These are phyloP conservation scores for Drosophila navojoa DNA, from an alignment of 1,140 invertebrate species.

Conservation along the genomic window DNA sequence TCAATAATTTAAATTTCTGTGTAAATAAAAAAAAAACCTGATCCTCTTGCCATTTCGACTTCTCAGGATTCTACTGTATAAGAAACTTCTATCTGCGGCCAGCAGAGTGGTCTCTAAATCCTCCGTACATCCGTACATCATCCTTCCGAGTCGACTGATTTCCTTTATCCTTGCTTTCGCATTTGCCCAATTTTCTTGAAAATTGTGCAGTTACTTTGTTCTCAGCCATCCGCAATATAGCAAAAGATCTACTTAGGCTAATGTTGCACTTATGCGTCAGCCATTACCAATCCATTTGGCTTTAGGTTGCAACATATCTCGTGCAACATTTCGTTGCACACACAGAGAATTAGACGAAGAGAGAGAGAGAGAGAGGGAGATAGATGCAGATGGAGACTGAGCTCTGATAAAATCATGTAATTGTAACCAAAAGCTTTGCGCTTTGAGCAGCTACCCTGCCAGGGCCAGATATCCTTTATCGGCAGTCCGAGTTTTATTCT, in stretches of 20 bases:
- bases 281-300: conserved; percentile 5
- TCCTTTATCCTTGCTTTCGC: too few relatives aligned
- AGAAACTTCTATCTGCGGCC: too few relatives aligned
- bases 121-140: too few relatives aligned
- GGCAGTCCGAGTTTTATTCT: conserved; percentile 2
- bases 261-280: neutral
- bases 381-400: neutral
- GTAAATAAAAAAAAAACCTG: too few relatives aligned
- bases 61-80: too few relatives aligned
- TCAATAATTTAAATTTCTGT: too few relatives aligned
- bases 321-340: neutral
- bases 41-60: too few relatives aligned
- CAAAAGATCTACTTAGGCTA: neutral
- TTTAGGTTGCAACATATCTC: neutral
- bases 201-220: neutral
- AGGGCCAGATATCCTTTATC: conserved; percentile 1
- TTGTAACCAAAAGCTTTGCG: conserved; percentile 17
- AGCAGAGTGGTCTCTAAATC: too few relatives aligned
- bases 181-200: neutral
- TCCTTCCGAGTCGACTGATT: too few relatives aligned
- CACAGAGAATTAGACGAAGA: neutral
- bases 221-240: neutral
- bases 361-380: neutral
- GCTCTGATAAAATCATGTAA: conserved; percentile 10
- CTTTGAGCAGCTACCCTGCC: conserved; percentile 5